Percentiles rank a stretch among this genome's conserved stretches.
phyloP scores from a whole-genome alignment of 2,797 vertebrate species.

The Hoplostethus atlanticus region DNA sequence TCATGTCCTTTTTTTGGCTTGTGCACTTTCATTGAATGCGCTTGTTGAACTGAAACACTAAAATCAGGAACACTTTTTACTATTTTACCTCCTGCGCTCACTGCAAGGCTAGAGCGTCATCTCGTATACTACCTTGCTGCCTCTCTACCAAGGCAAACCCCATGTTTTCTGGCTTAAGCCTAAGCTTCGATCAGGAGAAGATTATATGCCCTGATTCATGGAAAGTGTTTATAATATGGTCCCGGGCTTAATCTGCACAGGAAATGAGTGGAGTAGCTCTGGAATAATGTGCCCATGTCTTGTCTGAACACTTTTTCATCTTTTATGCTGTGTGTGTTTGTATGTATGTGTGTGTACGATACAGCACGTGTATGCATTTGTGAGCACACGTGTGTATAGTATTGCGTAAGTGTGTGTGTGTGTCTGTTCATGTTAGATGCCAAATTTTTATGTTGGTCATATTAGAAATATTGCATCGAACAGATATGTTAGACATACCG shows the following conservation, averaged over 20 bases:
- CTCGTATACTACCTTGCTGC: too few relatives aligned
- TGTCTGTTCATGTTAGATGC: too few relatives aligned
- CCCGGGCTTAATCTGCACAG: slow-evolving; percentile 32
- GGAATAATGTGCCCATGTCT: slow-evolving; percentile 28
- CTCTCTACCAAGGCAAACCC: slow-evolving; percentile 34
- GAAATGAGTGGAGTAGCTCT: slow-evolving; percentile 40
- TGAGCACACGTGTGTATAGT: not conserved
- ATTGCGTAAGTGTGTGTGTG: not conserved
- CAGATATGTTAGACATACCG: too few relatives aligned
- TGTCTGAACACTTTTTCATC: slow-evolving; percentile 37
- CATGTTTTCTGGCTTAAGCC: slow-evolving; percentile 34
- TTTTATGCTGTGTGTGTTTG: slow-evolving; percentile 30
- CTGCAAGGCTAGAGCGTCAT: slow-evolving; percentile 42
- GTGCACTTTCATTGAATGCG: slow-evolving; percentile 9
- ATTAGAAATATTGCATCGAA: too few relatives aligned
- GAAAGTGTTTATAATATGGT: slow-evolving; percentile 9
- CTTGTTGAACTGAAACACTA: not conserved
- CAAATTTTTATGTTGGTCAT: too few relatives aligned
- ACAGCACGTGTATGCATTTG: slow-evolving; percentile 14
- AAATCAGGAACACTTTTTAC: not conserved
- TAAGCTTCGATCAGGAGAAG: slow-evolving; percentile 34
- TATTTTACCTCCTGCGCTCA: slow-evolving; percentile 23
- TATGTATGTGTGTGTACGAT: slow-evolving; percentile 5
- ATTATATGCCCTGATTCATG: slow-evolving; percentile 28
- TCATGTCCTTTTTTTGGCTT: not conserved